Percentiles rank a stretch among this genome's conserved stretches.
These are phyloP conservation scores for Clavelina lepadiformis DNA, from an alignment of 23 tunicate species.

Conservation along the genomic window DNA sequence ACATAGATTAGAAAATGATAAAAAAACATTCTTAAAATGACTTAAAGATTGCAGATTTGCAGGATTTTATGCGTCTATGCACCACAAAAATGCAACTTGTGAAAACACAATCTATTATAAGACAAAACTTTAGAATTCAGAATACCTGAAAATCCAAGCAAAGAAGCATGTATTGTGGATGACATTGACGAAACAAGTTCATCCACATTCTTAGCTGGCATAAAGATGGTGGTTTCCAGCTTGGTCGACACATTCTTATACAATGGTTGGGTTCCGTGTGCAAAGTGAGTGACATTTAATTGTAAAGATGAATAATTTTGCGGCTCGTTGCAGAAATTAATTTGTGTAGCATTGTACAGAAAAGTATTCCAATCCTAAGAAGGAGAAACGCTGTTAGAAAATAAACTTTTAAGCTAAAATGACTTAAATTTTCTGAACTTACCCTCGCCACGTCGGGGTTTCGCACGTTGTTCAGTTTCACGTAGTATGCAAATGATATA, in stretches of 20 bases:
- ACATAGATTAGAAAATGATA: too few species aligned
- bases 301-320: too few species aligned
- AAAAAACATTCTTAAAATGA: too few species aligned
- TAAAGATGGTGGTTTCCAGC: not conserved
- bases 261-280: not conserved
- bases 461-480: conserved; percentile 37
- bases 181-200: conserved; percentile 10
- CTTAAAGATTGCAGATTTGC: too few species aligned
- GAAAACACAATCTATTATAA: not conserved
- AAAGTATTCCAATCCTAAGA: conserved; percentile 54
- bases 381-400: not conserved
- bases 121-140: not conserved
- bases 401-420: not conserved
- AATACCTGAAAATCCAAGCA: conserved; percentile 62
- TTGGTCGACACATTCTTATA: not conserved
- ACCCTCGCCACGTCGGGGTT: conserved; percentile 56
- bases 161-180: conserved; percentile 31
- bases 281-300: not conserved
- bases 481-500: conserved; percentile 76
- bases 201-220: not conserved
- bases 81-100: not conserved
- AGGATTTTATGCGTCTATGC: not conserved
- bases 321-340: conserved; percentile 69
- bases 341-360: conserved; percentile 44
- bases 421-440: not conserved